phyloP scores from a whole-genome alignment of 2,113 vertebrate genomes.

The Pitta sordida region DNA sequence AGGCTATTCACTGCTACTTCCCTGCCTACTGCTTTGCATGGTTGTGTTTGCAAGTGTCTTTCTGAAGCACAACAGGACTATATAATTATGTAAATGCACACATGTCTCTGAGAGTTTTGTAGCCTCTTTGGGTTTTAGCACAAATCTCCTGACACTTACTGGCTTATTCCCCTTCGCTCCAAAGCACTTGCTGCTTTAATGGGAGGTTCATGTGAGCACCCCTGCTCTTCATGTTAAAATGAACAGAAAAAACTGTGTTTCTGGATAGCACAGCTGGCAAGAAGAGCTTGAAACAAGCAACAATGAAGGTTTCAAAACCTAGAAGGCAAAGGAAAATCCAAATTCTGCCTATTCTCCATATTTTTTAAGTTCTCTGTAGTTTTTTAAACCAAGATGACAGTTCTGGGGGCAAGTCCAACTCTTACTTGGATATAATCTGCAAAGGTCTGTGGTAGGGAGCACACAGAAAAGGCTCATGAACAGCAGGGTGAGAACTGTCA shows the following conservation, averaged over 20 bases:
- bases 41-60: neutral
- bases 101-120: neutral
- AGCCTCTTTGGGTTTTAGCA: neutral
- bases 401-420: neutral
- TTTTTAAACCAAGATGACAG: neutral
- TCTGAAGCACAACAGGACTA: neutral
- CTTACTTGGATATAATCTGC: neutral
- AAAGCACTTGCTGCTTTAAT: neutral
- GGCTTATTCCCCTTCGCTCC: neutral
- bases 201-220: neutral
- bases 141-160: constrained; percentile 14
- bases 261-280: constrained; percentile 8
- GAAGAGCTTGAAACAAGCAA: neutral
- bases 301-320: neutral
- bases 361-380: neutral
- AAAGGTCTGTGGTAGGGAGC: neutral
- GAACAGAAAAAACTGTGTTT: neutral
- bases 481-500: neutral
- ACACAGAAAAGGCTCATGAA: neutral
- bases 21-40: neutral
- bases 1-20: neutral
- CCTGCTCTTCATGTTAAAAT: constrained; percentile 14
- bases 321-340: neutral
- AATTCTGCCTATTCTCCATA: neutral
- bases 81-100: constrained; percentile 15